Base-by-base conservation (phyloP, 1,140 invertebrate genomes). In the Brachionus plicatilis region DNA sequence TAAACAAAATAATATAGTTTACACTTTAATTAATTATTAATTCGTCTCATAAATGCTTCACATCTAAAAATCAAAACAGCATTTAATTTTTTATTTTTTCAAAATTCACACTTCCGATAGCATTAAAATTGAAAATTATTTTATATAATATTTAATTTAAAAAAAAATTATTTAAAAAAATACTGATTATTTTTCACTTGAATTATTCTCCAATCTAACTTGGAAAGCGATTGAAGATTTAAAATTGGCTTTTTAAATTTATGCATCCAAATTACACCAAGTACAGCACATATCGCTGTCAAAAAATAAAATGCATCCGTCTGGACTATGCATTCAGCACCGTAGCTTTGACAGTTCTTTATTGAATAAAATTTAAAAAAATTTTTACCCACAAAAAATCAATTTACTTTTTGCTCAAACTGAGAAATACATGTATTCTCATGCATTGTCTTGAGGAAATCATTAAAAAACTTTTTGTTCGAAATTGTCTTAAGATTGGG, bases 281-380 rank as follows among this genome's bases (percentile, higher is more conserved):
- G 12, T 29, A 78, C 1, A 29, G 75, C 24, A 33, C 45, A 60
- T n/a, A 80, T 43, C 2, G 41, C 41, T n/a, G 53, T 37, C 29
- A 60, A 60, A 20, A 65, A 37, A 80, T 80, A 80, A 80, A 60
- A 80, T 43, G 76, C 33, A 65, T 80, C 76, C 0, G 37, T 65
- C 29, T 65, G 29, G 9, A 60, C n/a, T 43, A 20, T 2, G 24
- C 76, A 80, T 80, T 60, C 20, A 60, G 50, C 76, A 6, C 76
- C 76, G n/a, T 41, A 80, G 8, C 14, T 27, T 3, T 37, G 27
- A 80, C 76, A 80, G 20, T 80, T 80, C 50, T 80, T 29, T 3
- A 72, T 3, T 2, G 4, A 37, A 68, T 2, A 4, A 7, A 33
- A 75, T 45, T 17, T 75, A 47, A 24, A 53, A n/a, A 29, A 50